phyloP scores from a whole-genome alignment of 2,888 invertebrate species.

The Ectemnius lituratus region DNA sequence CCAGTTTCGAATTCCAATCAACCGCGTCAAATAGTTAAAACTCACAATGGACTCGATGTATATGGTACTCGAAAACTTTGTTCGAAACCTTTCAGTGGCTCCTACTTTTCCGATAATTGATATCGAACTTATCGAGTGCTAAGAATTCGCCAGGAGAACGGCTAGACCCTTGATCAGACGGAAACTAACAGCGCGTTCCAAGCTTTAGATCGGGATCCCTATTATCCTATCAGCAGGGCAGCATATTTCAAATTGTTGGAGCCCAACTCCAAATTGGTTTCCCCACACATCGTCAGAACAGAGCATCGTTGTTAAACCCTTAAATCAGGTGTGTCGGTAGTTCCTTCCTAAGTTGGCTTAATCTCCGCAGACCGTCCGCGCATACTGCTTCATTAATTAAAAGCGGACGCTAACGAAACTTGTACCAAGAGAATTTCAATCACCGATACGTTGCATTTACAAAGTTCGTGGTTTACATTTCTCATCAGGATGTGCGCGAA shows the following conservation, averaged over 20 bases:
- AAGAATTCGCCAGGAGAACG: background rate
- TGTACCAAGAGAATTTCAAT: background rate
- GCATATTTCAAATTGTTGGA: slow-evolving; percentile 43
- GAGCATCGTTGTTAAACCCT: slow-evolving; percentile 33
- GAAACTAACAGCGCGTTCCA: slow-evolving; percentile 30
- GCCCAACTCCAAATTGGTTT: slow-evolving; percentile 43
- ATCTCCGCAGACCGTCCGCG: background rate
- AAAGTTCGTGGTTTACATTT: too few relatives aligned
- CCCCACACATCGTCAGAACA: slow-evolving; percentile 30
- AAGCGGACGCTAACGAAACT: too few relatives aligned
- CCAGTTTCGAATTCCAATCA: background rate
- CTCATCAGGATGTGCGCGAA: too few relatives aligned
- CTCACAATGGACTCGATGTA: background rate
- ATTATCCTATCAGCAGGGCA: slow-evolving; percentile 36
- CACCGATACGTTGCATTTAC: background rate
- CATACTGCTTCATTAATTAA: too few relatives aligned
- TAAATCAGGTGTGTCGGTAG: slow-evolving; percentile 37
- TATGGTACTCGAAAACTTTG: background rate
- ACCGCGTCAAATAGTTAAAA: background rate
- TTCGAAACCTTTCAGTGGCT: background rate
- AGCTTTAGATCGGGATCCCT: slow-evolving; percentile 27
- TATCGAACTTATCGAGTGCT: background rate
- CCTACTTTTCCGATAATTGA: background rate
- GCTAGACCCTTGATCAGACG: background rate
- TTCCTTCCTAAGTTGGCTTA: slow-evolving; percentile 27